Percentiles rank a stretch among this genome's conserved stretches.
These are phyloP conservation scores for Mimas tiliae DNA, from an alignment of 2,888 invertebrate genomes.

Conservation along the genomic window DNA sequence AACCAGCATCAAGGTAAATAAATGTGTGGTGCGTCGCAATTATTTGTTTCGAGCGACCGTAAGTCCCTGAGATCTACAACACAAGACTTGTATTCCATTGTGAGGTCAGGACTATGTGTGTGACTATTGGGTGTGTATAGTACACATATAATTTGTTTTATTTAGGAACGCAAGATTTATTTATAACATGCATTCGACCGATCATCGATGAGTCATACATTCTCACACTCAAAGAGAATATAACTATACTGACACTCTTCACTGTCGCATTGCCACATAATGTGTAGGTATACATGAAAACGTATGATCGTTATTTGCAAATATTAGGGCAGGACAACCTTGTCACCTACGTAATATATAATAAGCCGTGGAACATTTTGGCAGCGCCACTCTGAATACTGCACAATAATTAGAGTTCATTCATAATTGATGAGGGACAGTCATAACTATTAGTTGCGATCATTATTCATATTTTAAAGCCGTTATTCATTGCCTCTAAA, in stretches of 20 bases:
- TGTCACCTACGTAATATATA: slow-evolving; percentile 43
- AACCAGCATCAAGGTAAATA: no score
- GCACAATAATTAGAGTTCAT: slow-evolving; percentile 50
- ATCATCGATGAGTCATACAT: background rate
- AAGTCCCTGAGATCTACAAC: no score
- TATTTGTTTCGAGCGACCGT: no score
- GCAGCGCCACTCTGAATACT: slow-evolving; percentile 39
- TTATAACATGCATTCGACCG: background rate
- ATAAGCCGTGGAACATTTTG: slow-evolving; percentile 49
- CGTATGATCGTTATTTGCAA: slow-evolving; percentile 45
- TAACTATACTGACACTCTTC: no score
- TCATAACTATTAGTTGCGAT: slow-evolving; percentile 19
- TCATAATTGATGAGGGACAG: slow-evolving; percentile 44
- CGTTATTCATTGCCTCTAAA: background rate
- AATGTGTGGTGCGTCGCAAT: no score
- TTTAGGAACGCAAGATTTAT: background rate
- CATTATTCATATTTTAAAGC: slow-evolving; percentile 23
- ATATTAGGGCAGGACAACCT: slow-evolving; percentile 44
- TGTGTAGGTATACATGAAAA: slow-evolving; percentile 32
- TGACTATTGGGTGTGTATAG: no score
- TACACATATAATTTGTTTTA: no score
- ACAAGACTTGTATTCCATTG: no score
- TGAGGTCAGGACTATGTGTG: no score
- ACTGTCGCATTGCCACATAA: slow-evolving; percentile 14
- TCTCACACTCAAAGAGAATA: no score